Evolutionary conservation across 2,888 invertebrate species (phyloP), one percentile per base, ranked within the genome.

Genomic region (Rotaria macrura): DNA sequence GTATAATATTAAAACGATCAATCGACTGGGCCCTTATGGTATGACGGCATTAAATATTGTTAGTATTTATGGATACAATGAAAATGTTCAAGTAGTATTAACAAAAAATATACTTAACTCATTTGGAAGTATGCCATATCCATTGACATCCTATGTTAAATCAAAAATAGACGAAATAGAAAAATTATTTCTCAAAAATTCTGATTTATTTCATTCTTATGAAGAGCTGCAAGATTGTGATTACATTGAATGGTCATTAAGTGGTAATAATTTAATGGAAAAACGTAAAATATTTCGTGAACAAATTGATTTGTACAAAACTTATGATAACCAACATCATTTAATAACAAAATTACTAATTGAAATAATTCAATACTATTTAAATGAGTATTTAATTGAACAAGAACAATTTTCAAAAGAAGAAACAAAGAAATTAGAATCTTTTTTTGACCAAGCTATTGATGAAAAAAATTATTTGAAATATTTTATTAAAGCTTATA

Each of bases 251-350:
- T 74, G 74, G 74, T 74, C 74, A 74, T 25, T 74, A 25, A 43
- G 6, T 74, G 74, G 40, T 74, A 7, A 74, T 43, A 43, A 74
- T 74, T 40, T 74, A 74, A 74, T 74, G 25, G 9, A 74, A 38
- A 74, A 74, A 74, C 72, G 72, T 72, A 1, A 38, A 72, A 3
- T 38, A 72, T 72, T 72, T 72, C 72, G 29, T 20, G 72, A 72
- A 72, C 29, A 29, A 72, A 72, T 72, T 72, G 72, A 72, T 72
- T 72, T 72, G 38, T 72, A 72, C 17, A 72, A 38, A 72, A 72
- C 72, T 38, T 72, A 72, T 20, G 38, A 34, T 72, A 72, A 72
- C 38, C 29, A 23, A 38, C 72, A 72, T 72, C 72, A 14, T 38
- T 38, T 72, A 38, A 38, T 72, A 38, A 38, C 72, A 38, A 72